Base-by-base conservation (phyloP, 2,888 invertebrate genomes). In the Idaea biselata region DNA sequence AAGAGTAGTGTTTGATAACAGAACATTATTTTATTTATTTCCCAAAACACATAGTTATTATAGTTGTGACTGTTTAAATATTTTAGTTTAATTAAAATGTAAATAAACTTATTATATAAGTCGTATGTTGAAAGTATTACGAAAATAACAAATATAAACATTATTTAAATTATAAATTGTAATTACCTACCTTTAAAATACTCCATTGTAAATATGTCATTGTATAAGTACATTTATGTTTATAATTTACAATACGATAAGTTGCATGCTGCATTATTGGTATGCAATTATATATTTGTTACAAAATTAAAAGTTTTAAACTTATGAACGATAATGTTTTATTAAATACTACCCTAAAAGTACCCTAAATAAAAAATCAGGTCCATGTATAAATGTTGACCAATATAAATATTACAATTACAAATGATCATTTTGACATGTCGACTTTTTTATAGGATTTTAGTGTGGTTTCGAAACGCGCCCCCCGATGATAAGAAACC, bases 281-380 rank as follows among this genome's bases (percentile, higher is more conserved):
- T 83, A 78, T 86, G 83, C 82, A 79, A 84, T 84, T 88, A 83
- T 91, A 91, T 92, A 91, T 91, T 91, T 92, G 91, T 91, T 92
- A 92, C 82, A 91, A 90, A 91, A 89, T 89, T 91, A 87, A 89
- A 91, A 91, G 84, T 88, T 89, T 83, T 82, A 82, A 86, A 84
- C 81, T 73, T 77, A 78, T 79, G 77, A 71, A 64, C 59, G 61
- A 67, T 58, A 1, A 68, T 61, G 69, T 80, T 77, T 83, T 66
- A 77, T 79, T 80, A 68, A n/a, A 44, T 5, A 25, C 25, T 1
- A 25, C 25, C 25, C n/a, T n/a, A n/a, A 25, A 25, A 25, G 25
- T 25, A n/a, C n/a, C n/a, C n/a, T n/a, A n/a, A n/a, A n/a, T n/a
- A n/a, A n/a, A n/a, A n/a, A n/a, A n/a, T n/a, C n/a, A n/a, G n/a